Base-by-base conservation (phyloP, 2,113 vertebrate genomes). In the Leuciscus idus region DNA sequence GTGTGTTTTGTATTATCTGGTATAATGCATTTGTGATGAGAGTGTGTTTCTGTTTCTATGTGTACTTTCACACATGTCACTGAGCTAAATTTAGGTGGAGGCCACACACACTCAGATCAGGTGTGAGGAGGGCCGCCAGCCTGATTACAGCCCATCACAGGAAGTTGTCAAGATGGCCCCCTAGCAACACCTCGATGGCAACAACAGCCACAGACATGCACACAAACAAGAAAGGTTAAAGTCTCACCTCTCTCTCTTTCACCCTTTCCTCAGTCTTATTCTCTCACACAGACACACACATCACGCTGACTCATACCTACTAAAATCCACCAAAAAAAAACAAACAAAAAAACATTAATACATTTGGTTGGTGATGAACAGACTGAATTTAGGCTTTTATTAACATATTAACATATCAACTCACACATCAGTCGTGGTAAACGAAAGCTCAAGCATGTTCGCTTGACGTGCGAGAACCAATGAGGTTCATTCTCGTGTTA, bases 131-230 rank as follows among this genome's bases (percentile, higher is more conserved):
- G 70, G 33, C 76, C n/a, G 82, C 77, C 68, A 83, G 59, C 83
- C 82, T 77, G 77, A 87, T 85, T 87, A 85, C 33, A 82, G 70
- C 85, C 79, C 85, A 78, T 87, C 83, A 89, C 72, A 85, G 79
- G 83, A 89, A 82, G 85, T 77, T 85, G 83, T 85, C 83, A 86
- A 81, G 85, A 81, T 81, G 85, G 66, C 78, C 88, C 72, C 79
- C 78, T 74, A 81, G 88, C 81, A 84, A 85, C 76, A 59, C 43
- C 72, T 73, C 84, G 28, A 23, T 72, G 68, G 79, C 36, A 73
- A 86, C 78, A 81, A 46, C 75, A 30, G n/a, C 59, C 39, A 66
- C 52, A 64, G 74, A 80, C 86, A 59, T 70, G 33, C 52, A 79
- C 52, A 79, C 85, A 84, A 77, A 84, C 66, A 81, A 26, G 66